phyloP scores from a whole-genome alignment of 2,797 vertebrate species.

The Acipenser ruthenus region DNA sequence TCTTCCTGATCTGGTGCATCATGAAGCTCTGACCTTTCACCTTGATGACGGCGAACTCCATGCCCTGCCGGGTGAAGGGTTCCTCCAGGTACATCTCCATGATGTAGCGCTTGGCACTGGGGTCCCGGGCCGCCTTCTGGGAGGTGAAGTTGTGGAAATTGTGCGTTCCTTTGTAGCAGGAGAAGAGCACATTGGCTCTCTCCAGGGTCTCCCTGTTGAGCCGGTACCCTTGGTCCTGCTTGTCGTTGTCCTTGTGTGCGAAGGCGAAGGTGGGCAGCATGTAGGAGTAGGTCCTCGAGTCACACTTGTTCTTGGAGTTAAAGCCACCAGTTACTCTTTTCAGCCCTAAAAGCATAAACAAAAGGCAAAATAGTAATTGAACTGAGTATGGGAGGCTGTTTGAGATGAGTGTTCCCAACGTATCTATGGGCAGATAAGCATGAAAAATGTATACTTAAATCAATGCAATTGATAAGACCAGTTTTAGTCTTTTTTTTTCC shows the following conservation, averaged over 20 bases:
- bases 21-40: constrained; percentile 96
- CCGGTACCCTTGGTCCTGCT: constrained; percentile 58
- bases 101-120: constrained; percentile 89
- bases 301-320: constrained; percentile 95
- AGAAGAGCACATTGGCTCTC: constrained; percentile 69
- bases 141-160: constrained; percentile 98
- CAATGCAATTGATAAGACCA: too few species aligned
- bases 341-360: constrained; percentile 54
- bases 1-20: constrained; percentile 96
- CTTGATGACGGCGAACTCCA: constrained; percentile 77
- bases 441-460: background rate
- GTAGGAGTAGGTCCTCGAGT: constrained; percentile 88
- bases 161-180: constrained; percentile 82
- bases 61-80: constrained; percentile 62
- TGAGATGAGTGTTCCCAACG: too few species aligned
- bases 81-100: constrained; percentile 82
- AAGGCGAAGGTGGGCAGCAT: constrained; percentile 90
- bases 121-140: constrained; percentile 81
- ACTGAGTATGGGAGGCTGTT: too few species aligned
- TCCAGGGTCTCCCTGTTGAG: constrained; percentile 63
- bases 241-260: constrained; percentile 69
- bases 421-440: background rate
- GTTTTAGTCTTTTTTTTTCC: background rate
- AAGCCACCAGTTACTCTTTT: constrained; percentile 91
- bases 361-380: background rate